Conservation (phyloP, 2,797 vertebrate genomes). For the Thalassophryne amazonica region DNA sequence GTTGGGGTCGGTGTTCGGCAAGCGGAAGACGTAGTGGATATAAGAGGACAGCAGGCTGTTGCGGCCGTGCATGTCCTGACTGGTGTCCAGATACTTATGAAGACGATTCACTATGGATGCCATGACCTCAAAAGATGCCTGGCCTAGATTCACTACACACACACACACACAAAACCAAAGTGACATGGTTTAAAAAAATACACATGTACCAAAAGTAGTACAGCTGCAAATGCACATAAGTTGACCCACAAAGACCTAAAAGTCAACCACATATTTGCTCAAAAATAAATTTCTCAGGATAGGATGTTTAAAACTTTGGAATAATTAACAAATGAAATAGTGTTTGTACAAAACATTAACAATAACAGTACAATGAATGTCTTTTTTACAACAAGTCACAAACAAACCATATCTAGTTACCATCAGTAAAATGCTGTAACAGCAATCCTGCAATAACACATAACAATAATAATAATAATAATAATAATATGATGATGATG, state of each 20-base stretch:
- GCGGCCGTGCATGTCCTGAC: constrained; percentile 95
- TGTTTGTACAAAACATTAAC: too few relatives aligned
- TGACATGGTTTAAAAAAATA: not conserved
- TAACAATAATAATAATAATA: too few relatives aligned
- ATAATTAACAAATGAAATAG: too few relatives aligned
- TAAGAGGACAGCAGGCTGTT: constrained; percentile 95
- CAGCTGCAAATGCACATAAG: not conserved
- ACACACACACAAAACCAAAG: constrained; percentile 5
- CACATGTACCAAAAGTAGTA: not conserved
- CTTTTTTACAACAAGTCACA: too few relatives aligned
- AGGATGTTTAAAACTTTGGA: too few relatives aligned
- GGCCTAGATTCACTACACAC: constrained; percentile 91
- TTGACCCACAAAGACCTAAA: not conserved
- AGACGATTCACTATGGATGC: constrained; percentile 96
- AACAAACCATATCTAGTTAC: too few relatives aligned
- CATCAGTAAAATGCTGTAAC: too few relatives aligned
- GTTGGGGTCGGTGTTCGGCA: constrained; percentile 93
- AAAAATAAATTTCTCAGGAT: too few relatives aligned
- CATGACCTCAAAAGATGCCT: constrained; percentile 97
- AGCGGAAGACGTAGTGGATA: constrained; percentile 95
- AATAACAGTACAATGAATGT: too few relatives aligned
- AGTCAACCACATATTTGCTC: too few relatives aligned
- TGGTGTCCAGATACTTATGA: constrained; percentile 95
- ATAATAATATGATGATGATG: too few relatives aligned
- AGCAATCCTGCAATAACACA: too few relatives aligned